Base-by-base conservation (phyloP, 92 coral and sea anemone genomes). In the Virgularia gustaviana region DNA sequence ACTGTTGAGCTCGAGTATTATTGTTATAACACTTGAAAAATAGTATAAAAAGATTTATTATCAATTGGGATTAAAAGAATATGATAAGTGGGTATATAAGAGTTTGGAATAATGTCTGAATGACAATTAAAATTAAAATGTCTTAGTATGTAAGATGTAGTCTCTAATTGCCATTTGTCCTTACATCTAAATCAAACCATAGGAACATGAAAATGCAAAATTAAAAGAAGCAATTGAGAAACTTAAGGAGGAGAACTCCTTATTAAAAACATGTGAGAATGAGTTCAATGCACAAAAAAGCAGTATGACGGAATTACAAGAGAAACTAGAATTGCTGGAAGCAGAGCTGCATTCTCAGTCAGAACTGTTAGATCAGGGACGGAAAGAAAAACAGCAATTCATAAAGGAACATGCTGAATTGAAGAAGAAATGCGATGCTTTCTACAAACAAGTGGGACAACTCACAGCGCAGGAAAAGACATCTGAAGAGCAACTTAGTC, bases 371-470 rank as follows among this genome's bases (percentile, higher is more conserved):
- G 88, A 86, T 77, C 87, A 86, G 19, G 55, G 65, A 36, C 36
- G 82, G 57, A 86, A 81, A 51, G 66, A 71, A 29, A 84, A 80
- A 30, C 85, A 82, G n/a, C 89, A 79, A 32, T 79, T 29, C 91
- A 89, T 79, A 5, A 80, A 83, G 63, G 73, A 83, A 18, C 60
- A 49, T 51, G 83, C 77, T 3, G 85, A 85, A 30, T 70, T 86
- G 31, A 81, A 86, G 36, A 86, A 68, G 6, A 85, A 92, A 47
- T 62, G 74, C 36, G 90, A 89, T 12, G 98, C 85, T 57, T 78
- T 70, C 44, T 77, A 42, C 72, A 62, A 60, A 29, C 72, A 75
- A 42, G 80, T 75, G 12, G 19, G 28, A 16, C 16, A 57, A 28
- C 63, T 89, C 38, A 82, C 79, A 52, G 29, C 86, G 49, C 76